A percentile compares a stretch with the other conserved stretches of the same genome.
phyloP scores from a whole-genome alignment of 2,888 invertebrate species.

The Heliconius ethilla region DNA sequence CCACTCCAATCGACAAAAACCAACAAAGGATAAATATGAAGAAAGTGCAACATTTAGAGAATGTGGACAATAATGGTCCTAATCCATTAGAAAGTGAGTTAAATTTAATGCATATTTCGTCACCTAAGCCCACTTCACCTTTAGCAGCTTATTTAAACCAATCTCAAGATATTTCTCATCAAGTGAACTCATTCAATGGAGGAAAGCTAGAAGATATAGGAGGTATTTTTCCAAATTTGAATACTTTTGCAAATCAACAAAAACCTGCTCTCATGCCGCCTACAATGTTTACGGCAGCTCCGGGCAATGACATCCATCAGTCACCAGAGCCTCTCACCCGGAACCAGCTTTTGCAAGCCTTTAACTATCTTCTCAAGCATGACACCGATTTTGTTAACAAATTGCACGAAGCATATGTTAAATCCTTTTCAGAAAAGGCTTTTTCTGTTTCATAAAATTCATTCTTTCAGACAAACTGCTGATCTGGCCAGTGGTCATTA shows the following conservation, averaged over 20 bases:
- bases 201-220: slow-evolving; percentile 64
- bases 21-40: slow-evolving; percentile 70
- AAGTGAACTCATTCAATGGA: slow-evolving; percentile 65
- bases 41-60: slow-evolving; percentile 59
- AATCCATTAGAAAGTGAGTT: slow-evolving; percentile 77
- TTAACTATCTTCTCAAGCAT: slow-evolving; percentile 92
- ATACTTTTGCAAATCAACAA: slow-evolving; percentile 71
- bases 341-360: slow-evolving; percentile 94
- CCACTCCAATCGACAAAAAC: slow-evolving; percentile 71
- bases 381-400: slow-evolving; percentile 94
- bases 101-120: slow-evolving; percentile 79
- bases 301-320: slow-evolving; percentile 70
- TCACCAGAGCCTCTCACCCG: slow-evolving; percentile 89
- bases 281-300: slow-evolving; percentile 89
- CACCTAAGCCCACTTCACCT: slow-evolving; percentile 81
- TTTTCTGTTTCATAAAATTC: slow-evolving; percentile 77
- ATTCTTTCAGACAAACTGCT: slow-evolving; percentile 57
- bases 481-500: slow-evolving; percentile 59
- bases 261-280: slow-evolving; percentile 92
- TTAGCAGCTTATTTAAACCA: slow-evolving; percentile 80
- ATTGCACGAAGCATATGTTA: slow-evolving; percentile 95
- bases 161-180: slow-evolving; percentile 69
- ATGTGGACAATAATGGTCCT: slow-evolving; percentile 67
- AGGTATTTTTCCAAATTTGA: slow-evolving; percentile 64
- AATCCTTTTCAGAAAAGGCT: slow-evolving; percentile 87